Percentiles rank a stretch among this genome's conserved stretches.
phyloP scores from a whole-genome alignment of 2,113 vertebrate genomes.

The Megaceryle maxima region DNA sequence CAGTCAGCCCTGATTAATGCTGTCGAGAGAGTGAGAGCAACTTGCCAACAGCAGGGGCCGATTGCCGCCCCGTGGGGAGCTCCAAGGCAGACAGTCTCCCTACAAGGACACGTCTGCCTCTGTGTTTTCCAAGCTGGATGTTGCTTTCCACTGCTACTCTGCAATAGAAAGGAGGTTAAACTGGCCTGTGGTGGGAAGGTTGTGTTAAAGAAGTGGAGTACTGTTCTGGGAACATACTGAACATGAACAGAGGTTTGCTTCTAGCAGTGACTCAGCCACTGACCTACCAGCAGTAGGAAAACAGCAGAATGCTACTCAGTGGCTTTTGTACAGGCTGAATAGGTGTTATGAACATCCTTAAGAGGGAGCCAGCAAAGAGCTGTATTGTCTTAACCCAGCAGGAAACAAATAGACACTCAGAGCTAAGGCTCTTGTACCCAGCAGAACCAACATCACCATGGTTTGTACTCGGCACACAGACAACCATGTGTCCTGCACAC shows the following conservation, averaged over 20 bases:
- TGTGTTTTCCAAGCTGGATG: neutral
- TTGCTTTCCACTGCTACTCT: neutral
- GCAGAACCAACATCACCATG: neutral
- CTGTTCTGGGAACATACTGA: neutral
- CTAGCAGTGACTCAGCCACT: neutral
- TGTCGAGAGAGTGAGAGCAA: neutral
- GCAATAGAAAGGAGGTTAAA: neutral
- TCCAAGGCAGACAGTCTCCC: neutral
- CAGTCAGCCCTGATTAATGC: neutral
- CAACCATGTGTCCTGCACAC: neutral
- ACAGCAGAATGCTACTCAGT: neutral
- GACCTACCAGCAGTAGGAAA: neutral
- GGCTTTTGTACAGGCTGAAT: neutral
- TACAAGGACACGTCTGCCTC: neutral
- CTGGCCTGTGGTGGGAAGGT: neutral
- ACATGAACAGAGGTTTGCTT: neutral
- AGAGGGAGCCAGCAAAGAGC: neutral
- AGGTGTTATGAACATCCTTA: neutral
- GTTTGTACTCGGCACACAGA: neutral
- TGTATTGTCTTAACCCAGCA: neutral
- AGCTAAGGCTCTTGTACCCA: neutral
- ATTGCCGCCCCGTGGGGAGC: conserved; percentile 6
- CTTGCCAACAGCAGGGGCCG: neutral
- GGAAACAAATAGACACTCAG: neutral
- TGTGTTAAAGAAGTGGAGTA: neutral